Evolutionary conservation across 2,888 invertebrate genomes (phyloP), one percentile per base, ranked within the genome.

Genomic region (Leucoma salicis): DNA sequence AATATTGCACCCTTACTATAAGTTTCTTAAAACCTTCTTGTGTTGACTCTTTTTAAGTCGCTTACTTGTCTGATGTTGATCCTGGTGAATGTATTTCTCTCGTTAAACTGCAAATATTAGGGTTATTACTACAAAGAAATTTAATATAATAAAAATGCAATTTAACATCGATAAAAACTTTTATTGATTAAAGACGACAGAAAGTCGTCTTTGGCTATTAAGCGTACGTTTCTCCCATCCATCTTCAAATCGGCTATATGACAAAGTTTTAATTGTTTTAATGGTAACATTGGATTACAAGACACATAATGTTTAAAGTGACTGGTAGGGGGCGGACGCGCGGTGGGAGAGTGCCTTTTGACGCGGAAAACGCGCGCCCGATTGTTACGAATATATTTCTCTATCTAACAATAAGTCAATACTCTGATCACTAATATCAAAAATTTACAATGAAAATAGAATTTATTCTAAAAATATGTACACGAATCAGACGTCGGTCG

Each of bases 401-500:
- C 86, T 88, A 88, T 86, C 89, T 89, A 88, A 83, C 83, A 78
- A 77, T 83, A 82, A 82, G 72, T 85, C 73, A 79, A 76, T 84
- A 83, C 73, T 81, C 70, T 82, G 85, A 84, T 82, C 66, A 62
- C 87, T 87, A 87, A 80, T 86, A 82, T 85, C 77, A 82, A 83
- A 84, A 86, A 83, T 85, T 82, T 87, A 88, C 88, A 89, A 77
- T 87, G 84, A 88, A 88, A 88, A 89, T 88, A 88, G 88, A 88
- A 77, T 88, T 87, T 78, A 86, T 71, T 88, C 88, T 89, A 88
- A 85, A 88, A 85, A 85, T 88, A 83, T 78, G 72, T 62, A 71
- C 76, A 74, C 78, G 60, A 67, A 58, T 68, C 82, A 62, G 70
- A 71, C 82, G 83, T 74, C 87, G 83, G 78, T 78, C 84, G 86